Evolutionary conservation across 1,140 invertebrate genomes (phyloP), one percentile per base, ranked within the genome.

Genomic region (Drosophila melanica): DNA sequence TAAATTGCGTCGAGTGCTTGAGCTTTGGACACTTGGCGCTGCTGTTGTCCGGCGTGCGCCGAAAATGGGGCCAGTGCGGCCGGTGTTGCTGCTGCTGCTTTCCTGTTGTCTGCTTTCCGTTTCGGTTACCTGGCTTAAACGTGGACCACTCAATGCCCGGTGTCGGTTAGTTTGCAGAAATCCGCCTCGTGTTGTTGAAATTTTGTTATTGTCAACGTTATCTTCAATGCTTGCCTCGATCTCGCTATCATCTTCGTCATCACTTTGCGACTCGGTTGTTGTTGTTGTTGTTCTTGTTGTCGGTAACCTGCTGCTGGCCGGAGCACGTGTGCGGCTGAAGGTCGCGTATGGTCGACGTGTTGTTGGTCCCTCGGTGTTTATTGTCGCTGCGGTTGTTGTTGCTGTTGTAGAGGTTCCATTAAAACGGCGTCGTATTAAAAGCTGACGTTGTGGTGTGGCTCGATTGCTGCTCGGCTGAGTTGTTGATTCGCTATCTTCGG

Each of bases 81-180:
- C 9, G 41, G 11, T 71, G 20, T 7, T 37, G 16, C 55, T 59
- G 41, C n/a, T 27, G 3, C 33, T n/a, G 41, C n/a, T 27, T 1
- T 23, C 11, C 27, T 48, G 20, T 20, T 20, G 14, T 12, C 20
- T n/a, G 39, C 44, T 41, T 10, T 27, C 51, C 27, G 3, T 35
- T 48, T 6, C 18, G 18, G 7, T 4, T 18, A 53, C 35, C 20
- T 37, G 59, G 14, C 11, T 20, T 8, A 4, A 12, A 9, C 42
- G 44, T 50, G 54, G 27, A 14, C 37, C 58, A 14, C 75, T 9
- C 14, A 85, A 35, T 0, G 81, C 66, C 7, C 81, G 70, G 68
- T 85, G 81, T 1, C 81, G 77, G 16, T 85, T 85, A 1, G 81
- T 86, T 66, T 86, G 75, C 41, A 86, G 41, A 14, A 85, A 86